Percentiles rank a stretch among this genome's conserved stretches.
Conservation (phyloP, 2,888 invertebrate genomes). For the Morinoia aosen region DNA sequence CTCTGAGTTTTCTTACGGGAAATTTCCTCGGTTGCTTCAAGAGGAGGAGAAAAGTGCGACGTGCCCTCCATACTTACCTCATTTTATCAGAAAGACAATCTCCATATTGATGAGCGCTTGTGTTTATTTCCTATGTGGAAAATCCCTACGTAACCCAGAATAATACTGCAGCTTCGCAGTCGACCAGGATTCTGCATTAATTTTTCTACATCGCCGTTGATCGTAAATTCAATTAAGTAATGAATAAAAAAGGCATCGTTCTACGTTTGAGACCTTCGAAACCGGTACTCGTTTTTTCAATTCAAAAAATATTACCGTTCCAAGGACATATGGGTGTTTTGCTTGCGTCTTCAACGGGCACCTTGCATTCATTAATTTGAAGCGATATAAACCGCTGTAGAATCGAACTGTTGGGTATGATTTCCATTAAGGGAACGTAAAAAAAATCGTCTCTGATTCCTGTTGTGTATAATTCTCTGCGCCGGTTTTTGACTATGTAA, state of each 20-base stretch:
- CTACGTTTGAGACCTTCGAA: neutral
- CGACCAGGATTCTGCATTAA: neutral
- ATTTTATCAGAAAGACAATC: neutral
- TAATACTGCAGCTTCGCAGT: neutral
- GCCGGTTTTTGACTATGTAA: too few relatives aligned
- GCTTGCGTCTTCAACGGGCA: neutral
- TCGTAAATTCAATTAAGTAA: neutral
- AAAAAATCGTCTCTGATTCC: neutral
- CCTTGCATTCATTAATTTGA: neutral
- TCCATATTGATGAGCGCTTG: neutral
- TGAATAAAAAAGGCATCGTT: neutral
- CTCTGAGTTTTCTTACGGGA: neutral
- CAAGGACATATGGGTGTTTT: neutral
- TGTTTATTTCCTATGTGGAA: neutral
- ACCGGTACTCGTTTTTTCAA: neutral
- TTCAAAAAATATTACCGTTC: neutral
- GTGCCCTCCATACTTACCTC: neutral
- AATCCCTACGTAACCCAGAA: neutral
- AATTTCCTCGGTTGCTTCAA: neutral
- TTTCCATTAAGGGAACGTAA: neutral
- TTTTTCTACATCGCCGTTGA: neutral
- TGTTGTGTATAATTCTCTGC: too few relatives aligned
- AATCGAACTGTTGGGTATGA: too few relatives aligned
- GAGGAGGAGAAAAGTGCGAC: neutral
- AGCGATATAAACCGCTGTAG: too few relatives aligned